A percentile compares a stretch with the other conserved stretches of the same genome.
Conservation (phyloP, 2,888 invertebrate species). For the Amphipyra berbera region DNA sequence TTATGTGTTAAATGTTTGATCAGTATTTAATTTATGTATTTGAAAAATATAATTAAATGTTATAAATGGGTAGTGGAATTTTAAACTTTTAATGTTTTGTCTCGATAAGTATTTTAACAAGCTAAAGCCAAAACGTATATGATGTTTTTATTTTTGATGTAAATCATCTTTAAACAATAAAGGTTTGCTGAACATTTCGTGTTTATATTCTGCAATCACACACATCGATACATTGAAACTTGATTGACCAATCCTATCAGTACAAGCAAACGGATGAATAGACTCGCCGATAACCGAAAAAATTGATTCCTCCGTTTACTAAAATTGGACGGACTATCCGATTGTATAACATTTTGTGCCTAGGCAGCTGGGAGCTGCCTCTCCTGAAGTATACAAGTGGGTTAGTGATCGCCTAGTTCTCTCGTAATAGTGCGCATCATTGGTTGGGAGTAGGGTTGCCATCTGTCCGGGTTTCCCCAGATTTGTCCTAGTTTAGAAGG, state of each 20-base stretch:
- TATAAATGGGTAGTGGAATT: conserved; percentile 78
- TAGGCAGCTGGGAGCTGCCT: too few species aligned
- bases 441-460: too few species aligned
- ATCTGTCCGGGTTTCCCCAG: too few species aligned
- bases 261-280: conserved; percentile 2
- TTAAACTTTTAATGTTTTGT: conserved; percentile 78
- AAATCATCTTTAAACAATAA: conserved; percentile 81
- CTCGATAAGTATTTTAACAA: conserved; percentile 75
- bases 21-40: conserved; percentile 84
- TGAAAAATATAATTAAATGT: conserved; percentile 76
- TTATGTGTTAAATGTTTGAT: conserved; percentile 85
- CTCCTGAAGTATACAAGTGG: too few species aligned
- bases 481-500: too few species aligned
- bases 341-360: too few species aligned
- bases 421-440: too few species aligned
- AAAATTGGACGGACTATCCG: too few species aligned
- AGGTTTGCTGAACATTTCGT: conserved; percentile 66
- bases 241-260: background rate
- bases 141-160: conserved; percentile 81
- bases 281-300: too few species aligned
- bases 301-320: too few species aligned
- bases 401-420: too few species aligned
- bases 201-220: conserved; percentile 8
- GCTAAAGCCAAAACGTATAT: conserved; percentile 70
- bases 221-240: background rate